A percentile compares a stretch with the other conserved stretches of the same genome.
phyloP scores from a whole-genome alignment of 2,113 vertebrate species.

The Leptocoma aspasia region DNA sequence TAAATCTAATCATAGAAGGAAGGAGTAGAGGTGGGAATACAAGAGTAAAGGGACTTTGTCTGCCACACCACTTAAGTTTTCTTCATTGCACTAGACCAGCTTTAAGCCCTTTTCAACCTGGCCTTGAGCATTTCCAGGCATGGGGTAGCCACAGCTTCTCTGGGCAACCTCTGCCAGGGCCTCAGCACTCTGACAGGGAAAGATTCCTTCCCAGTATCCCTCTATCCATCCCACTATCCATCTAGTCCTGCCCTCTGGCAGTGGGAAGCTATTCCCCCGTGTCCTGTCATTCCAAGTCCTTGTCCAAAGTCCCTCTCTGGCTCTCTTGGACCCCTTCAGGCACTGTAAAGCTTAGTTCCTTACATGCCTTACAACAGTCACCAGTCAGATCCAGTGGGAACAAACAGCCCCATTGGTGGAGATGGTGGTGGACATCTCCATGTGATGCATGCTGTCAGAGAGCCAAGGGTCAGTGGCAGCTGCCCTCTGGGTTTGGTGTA shows the following conservation, averaged over 20 bases:
- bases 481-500: background rate
- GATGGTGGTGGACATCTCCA: background rate
- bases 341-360: background rate
- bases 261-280: background rate
- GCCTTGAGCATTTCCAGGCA: background rate
- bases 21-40: background rate
- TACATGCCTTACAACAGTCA: background rate
- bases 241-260: background rate
- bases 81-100: background rate
- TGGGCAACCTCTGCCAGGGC: background rate
- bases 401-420: background rate
- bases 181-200: background rate
- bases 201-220: background rate
- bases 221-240: too few species aligned
- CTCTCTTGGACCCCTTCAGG: background rate
- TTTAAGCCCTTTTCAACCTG: background rate
- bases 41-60: background rate
- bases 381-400: background rate
- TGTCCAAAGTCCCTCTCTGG: background rate
- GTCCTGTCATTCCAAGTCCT: background rate
- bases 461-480: background rate
- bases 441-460: accelerated
- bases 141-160: background rate
- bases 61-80: background rate
- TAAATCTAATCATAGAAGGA: background rate